Evolutionary conservation across 2,797 vertebrate genomes (phyloP).

Genomic region (Enoplosus armatus): DNA sequence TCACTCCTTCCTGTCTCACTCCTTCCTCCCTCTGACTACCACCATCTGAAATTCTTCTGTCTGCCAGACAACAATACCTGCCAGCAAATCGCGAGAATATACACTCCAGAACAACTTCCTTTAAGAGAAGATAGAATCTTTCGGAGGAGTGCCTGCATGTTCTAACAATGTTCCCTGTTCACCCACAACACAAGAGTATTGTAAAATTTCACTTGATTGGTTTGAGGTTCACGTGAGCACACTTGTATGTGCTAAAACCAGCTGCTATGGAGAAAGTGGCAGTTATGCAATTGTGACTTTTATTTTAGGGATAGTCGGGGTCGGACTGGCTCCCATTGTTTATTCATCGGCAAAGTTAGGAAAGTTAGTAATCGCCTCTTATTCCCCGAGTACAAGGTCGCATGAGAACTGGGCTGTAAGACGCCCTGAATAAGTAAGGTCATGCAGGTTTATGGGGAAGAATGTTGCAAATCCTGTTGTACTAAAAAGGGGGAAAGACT

Average conservation of each 20-base stretch:
- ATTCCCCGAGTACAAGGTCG: not conserved
- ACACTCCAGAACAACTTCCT: too few species aligned
- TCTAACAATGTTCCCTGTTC: slow-evolving; percentile 1
- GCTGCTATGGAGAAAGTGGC: not conserved
- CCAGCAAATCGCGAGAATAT: too few species aligned
- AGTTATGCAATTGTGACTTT: slow-evolving; percentile 2
- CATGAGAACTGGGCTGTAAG: not conserved
- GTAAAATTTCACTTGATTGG: not conserved
- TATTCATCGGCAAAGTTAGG: slow-evolving; percentile 13
- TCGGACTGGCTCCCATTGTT: not conserved
- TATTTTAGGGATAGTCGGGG: not conserved
- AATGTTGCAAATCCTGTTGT: slow-evolving; percentile 49
- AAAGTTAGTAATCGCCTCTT: slow-evolving; percentile 24
- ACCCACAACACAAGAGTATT: not conserved
- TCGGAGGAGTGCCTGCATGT: slow-evolving; percentile 47
- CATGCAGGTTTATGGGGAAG: not conserved
- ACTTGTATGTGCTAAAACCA: not conserved
- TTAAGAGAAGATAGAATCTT: not conserved
- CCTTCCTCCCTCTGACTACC: not conserved
- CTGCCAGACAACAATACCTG: not conserved
- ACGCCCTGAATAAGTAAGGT: not conserved
- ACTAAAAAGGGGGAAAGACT: not conserved
- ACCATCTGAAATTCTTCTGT: not conserved
- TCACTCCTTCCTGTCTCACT: not conserved
- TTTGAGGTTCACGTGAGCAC: not conserved